These are phyloP conservation scores for Flabesymbios commensalis DNA, from an alignment of 2,888 invertebrate species.

Conservation along the genomic window DNA sequence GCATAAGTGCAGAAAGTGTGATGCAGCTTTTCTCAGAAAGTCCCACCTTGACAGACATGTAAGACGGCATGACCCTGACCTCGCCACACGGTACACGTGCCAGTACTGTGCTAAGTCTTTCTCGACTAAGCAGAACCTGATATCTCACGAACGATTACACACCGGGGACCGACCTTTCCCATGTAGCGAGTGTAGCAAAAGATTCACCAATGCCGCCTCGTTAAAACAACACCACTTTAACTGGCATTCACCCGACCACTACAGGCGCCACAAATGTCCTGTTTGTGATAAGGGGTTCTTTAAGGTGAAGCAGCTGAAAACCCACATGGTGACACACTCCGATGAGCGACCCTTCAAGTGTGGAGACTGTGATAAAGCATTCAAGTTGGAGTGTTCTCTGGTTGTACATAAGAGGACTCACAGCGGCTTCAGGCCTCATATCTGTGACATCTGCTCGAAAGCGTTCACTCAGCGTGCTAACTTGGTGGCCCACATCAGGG, in stretches of 20 bases:
- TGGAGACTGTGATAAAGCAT: conserved; percentile 2
- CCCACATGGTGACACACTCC: background rate
- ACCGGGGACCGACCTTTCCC: conserved; percentile 1
- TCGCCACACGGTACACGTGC: conserved; percentile 2
- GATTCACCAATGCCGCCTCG: too few relatives aligned
- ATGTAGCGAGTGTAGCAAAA: too few relatives aligned
- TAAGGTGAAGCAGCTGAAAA: background rate
- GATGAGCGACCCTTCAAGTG: conserved; percentile 9
- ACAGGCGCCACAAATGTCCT: too few relatives aligned
- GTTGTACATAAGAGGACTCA: conserved; percentile 10
- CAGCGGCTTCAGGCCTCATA: background rate
- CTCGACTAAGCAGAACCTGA: background rate
- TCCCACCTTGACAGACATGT: too few relatives aligned
- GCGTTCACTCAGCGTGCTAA: too few relatives aligned
- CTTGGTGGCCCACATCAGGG: too few relatives aligned
- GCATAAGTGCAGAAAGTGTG: too few relatives aligned
- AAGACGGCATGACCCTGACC: too few relatives aligned
- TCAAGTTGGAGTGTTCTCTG: conserved; percentile 17
- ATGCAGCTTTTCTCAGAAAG: too few relatives aligned
- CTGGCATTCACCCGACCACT: too few relatives aligned
- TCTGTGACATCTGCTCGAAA: background rate
- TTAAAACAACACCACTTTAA: too few relatives aligned
- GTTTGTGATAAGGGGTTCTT: background rate
- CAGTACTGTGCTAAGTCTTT: conserved; percentile 4
- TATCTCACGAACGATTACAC: conserved; percentile 1